Evolutionary conservation across 2,888 invertebrate genomes (phyloP).

Genomic region (Busseola fusca): DNA sequence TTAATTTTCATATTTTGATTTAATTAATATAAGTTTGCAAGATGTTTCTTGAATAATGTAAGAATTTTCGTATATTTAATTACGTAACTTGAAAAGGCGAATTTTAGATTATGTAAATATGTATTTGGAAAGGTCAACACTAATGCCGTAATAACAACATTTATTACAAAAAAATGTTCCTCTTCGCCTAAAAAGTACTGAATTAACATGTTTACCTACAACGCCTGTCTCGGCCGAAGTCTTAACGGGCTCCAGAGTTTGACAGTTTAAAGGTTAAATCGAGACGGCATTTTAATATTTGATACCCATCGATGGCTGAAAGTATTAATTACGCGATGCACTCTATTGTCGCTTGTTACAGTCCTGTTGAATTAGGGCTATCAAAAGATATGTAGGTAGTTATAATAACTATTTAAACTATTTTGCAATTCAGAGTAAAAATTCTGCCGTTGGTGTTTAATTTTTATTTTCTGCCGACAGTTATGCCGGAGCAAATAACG

Average conservation of each 20-base stretch:
- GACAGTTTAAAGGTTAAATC: slow-evolving; percentile 44
- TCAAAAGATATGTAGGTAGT: not conserved
- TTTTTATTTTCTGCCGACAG: not conserved
- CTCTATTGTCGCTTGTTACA: not conserved
- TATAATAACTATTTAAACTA: not conserved
- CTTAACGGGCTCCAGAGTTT: slow-evolving; percentile 37
- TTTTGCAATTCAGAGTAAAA: slow-evolving; percentile 6
- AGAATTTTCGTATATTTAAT: not conserved
- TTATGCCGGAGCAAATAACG: not conserved
- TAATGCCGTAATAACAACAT: not conserved
- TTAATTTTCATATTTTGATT: too few species aligned
- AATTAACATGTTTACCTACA: slow-evolving; percentile 33
- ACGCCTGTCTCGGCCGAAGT: slow-evolving; percentile 17
- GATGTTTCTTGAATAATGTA: not conserved
- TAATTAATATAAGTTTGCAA: not conserved
- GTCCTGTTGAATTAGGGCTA: not conserved
- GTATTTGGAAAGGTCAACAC: not conserved
- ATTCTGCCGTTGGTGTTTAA: not conserved
- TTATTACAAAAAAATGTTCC: not conserved
- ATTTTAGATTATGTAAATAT: too few species aligned
- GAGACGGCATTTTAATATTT: slow-evolving; percentile 34
- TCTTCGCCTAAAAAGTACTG: not conserved
- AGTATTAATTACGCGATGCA: slow-evolving; percentile 9
- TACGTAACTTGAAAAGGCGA: not conserved
- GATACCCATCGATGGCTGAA: not conserved